phyloP scores from a whole-genome alignment of 37 sponge, comb jelly and placozoan genomes.

The Agelas oroides region DNA sequence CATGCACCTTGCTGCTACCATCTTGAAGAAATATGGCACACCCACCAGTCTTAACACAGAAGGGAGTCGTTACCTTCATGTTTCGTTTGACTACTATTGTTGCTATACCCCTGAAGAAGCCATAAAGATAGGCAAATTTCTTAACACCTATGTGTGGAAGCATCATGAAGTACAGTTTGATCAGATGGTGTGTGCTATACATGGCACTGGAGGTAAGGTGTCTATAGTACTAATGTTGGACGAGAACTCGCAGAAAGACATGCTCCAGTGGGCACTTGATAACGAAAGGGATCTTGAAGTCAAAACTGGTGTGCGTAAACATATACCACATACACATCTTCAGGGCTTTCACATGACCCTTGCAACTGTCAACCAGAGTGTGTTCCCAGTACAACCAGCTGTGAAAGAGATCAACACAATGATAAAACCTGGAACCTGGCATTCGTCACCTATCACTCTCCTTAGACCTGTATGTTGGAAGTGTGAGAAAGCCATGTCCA shows the following conservation, averaged over 20 bases:
- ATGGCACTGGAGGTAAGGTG: constrained; percentile 22
- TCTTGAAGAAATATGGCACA: constrained; percentile 18
- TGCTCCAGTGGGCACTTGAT: constrained; percentile 6
- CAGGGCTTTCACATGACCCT: constrained; percentile 33
- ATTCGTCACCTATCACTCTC: neutral
- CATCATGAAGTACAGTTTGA: constrained; percentile 8
- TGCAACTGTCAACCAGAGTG: too few species aligned
- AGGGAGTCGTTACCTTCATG: neutral
- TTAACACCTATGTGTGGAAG: constrained; percentile 6
- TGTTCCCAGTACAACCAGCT: too few species aligned
- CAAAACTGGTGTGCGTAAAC: constrained; percentile 9
- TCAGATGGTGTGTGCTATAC: constrained; percentile 23
- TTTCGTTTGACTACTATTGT: constrained; percentile 24
- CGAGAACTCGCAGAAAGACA: neutral
- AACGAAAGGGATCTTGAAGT: constrained; percentile 15
- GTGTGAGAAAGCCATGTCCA: too few species aligned
- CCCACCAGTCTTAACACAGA: neutral
- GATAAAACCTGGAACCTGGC: constrained; percentile 3
- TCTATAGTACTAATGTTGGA: constrained; percentile 22
- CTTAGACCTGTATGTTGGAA: too few species aligned
- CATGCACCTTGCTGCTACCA: constrained; percentile 2
- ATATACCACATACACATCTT: constrained; percentile 26
- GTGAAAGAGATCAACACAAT: constrained; percentile 1
- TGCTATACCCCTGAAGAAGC: constrained; percentile 16
- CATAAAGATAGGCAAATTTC: constrained; percentile 21